Percentiles rank a stretch among this genome's conserved stretches.
Evolutionary conservation across 2,888 invertebrate genomes (phyloP).

Genomic region (Platycheirus rosarum): DNA sequence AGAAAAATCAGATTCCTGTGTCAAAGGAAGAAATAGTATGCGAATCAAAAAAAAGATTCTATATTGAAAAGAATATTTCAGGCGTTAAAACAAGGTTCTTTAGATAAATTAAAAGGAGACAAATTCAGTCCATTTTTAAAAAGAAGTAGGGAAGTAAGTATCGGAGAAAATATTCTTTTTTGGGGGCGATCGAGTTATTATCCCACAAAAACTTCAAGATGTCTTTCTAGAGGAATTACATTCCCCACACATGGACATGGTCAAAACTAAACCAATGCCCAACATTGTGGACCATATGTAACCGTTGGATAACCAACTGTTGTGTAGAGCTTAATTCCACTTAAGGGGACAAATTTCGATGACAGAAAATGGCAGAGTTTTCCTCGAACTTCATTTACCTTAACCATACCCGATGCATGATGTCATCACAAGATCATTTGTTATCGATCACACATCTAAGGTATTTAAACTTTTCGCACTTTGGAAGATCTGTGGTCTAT

Average conservation of each 20-base stretch:
- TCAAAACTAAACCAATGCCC: constrained; percentile 41
- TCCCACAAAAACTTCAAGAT: constrained; percentile 1
- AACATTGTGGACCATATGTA: no score
- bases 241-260: constrained; percentile 43
- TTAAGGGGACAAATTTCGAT: no score
- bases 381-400: no score
- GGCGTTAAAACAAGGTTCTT: neutral
- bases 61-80: constrained; percentile 8
- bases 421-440: no score
- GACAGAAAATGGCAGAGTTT: no score
- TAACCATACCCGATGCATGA: no score
- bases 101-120: neutral
- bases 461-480: no score
- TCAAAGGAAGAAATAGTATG: constrained; percentile 4
- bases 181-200: constrained; percentile 6
- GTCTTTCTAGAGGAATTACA: constrained; percentile 29
- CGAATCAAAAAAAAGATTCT: constrained; percentile 14
- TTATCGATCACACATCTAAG: no score
- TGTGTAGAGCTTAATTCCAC: no score
- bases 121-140: constrained; percentile 4
- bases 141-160: constrained; percentile 2
- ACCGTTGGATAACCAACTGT: no score
- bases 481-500: no score
- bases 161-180: constrained; percentile 3
- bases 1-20: constrained; percentile 14